Conservation (phyloP, 2,888 invertebrate genomes). For the Hydropsyche betteni region DNA sequence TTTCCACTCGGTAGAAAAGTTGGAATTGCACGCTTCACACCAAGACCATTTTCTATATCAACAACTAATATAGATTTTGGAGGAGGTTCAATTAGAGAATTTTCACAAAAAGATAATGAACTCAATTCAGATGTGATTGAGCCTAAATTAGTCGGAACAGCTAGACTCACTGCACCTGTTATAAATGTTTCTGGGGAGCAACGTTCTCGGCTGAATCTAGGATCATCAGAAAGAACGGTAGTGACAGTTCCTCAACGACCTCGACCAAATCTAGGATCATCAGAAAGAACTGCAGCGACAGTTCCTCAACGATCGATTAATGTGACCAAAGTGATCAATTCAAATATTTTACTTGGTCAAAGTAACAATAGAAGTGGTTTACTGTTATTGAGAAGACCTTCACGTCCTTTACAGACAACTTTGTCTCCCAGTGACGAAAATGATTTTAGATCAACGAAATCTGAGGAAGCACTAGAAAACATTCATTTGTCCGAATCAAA, state of each 20-base stretch:
- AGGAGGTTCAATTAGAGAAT: slow-evolving; percentile 46
- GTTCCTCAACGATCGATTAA: neutral
- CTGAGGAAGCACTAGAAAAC: slow-evolving; percentile 58
- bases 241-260: slow-evolving; percentile 18
- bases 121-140: slow-evolving; percentile 45
- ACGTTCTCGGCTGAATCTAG: neutral
- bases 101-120: slow-evolving; percentile 48
- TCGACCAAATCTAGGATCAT: neutral
- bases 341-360: slow-evolving; percentile 48
- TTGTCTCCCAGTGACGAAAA: slow-evolving; percentile 53
- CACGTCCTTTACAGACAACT: slow-evolving; percentile 56
- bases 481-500: slow-evolving; percentile 64
- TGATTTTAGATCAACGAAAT: slow-evolving; percentile 53
- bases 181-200: slow-evolving; percentile 46
- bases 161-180: slow-evolving; percentile 46
- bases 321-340: slow-evolving; percentile 47
- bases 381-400: slow-evolving; percentile 53
- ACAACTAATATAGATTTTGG: slow-evolving; percentile 43
- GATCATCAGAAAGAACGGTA: neutral
- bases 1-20: slow-evolving; percentile 53
- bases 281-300: slow-evolving; percentile 13
- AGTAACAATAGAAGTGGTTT: slow-evolving; percentile 50
- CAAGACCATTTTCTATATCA: slow-evolving; percentile 60
- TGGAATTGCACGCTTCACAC: slow-evolving; percentile 59
- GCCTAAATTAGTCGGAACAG: slow-evolving; percentile 42